Percentiles rank a stretch among this genome's conserved stretches.
Evolutionary conservation across 2,113 vertebrate genomes (phyloP).

Genomic region (Perca fluviatilis): DNA sequence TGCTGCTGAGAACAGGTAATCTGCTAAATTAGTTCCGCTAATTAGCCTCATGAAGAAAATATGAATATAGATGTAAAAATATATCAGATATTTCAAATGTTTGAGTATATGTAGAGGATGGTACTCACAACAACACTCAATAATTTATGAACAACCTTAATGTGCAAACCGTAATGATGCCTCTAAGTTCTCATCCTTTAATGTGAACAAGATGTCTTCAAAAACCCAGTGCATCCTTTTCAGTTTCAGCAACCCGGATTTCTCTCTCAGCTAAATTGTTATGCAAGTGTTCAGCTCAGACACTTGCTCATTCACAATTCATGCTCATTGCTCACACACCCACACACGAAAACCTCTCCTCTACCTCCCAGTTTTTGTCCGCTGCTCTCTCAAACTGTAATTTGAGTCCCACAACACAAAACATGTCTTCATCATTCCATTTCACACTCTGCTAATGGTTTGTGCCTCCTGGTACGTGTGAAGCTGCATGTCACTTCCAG

Average conservation of each 20-base stretch:
- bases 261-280: constrained; percentile 66
- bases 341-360: constrained; percentile 54
- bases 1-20: constrained; percentile 48
- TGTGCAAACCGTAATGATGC: constrained; percentile 40
- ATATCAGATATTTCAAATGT: constrained; percentile 30
- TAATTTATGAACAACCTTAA: constrained; percentile 57
- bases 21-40: constrained; percentile 31
- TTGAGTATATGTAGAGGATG: constrained; percentile 32
- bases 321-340: constrained; percentile 66
- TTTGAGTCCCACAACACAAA: constrained; percentile 51
- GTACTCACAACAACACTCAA: constrained; percentile 37
- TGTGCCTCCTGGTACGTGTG: constrained; percentile 45
- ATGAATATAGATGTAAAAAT: neutral
- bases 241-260: constrained; percentile 42
- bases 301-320: constrained; percentile 77
- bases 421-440: constrained; percentile 55
- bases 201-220: constrained; percentile 68
- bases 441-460: constrained; percentile 59
- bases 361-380: neutral
- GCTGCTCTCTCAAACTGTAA: constrained; percentile 39
- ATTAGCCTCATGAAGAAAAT: constrained; percentile 42
- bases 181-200: constrained; percentile 47
- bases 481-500: constrained; percentile 53
- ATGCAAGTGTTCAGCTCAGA: constrained; percentile 68
- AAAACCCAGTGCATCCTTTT: constrained; percentile 39